Conservation (phyloP, 2,797 vertebrate genomes). For the Hoplostethus mediterraneus region DNA sequence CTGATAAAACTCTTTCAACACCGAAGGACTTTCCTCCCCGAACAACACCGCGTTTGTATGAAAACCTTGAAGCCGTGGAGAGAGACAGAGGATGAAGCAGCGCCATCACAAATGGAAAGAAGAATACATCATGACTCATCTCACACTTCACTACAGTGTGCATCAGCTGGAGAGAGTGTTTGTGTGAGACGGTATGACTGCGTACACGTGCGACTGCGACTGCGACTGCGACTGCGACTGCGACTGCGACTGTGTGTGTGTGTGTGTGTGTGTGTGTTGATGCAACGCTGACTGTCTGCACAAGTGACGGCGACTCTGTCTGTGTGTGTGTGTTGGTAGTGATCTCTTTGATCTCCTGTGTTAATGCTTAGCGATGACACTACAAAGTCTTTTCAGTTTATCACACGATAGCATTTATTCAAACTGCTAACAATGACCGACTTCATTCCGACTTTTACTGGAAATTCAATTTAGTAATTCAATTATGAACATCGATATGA, state of each 20-base stretch:
- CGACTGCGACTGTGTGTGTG: neutral
- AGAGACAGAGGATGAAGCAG: too few relatives aligned
- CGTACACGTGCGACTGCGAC: too few relatives aligned
- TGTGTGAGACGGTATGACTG: too few relatives aligned
- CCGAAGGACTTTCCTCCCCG: constrained; percentile 3
- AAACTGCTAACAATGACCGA: constrained; percentile 5
- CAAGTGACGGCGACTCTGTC: constrained; percentile 14
- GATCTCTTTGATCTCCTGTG: neutral
- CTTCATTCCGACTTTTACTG: constrained; percentile 15
- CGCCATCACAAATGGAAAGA: too few relatives aligned
- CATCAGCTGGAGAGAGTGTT: too few relatives aligned
- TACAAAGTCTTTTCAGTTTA: constrained; percentile 35
- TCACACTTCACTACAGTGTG: too few relatives aligned
- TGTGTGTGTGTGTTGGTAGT: constrained; percentile 17
- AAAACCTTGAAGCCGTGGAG: constrained; percentile 16
- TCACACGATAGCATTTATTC: constrained; percentile 59
- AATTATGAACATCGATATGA: constrained; percentile 20
- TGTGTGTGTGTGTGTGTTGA: constrained; percentile 19
- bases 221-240: too few relatives aligned
- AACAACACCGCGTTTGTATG: neutral
- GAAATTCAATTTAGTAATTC: constrained; percentile 47
- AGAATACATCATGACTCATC: too few relatives aligned
- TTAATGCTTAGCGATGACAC: constrained; percentile 31
- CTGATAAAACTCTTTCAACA: constrained; percentile 5
- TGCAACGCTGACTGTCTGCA: neutral